These are phyloP conservation scores for Prolemur simus DNA, from an alignment of 2,113 vertebrate genomes.

Conservation along the genomic window DNA sequence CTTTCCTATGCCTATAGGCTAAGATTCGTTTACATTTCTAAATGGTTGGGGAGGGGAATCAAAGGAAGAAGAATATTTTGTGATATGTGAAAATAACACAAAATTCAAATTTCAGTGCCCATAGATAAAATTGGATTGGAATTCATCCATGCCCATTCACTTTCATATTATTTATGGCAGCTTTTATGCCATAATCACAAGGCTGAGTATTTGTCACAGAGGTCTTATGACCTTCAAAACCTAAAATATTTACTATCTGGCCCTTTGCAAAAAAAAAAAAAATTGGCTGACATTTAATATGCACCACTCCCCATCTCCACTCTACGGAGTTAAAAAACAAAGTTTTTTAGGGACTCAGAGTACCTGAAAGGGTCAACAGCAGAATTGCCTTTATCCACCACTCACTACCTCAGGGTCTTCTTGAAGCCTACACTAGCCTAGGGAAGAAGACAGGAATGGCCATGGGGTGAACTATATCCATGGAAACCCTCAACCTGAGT, in stretches of 20 bases:
- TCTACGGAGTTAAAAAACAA: neutral
- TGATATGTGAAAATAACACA: neutral
- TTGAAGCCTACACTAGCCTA: neutral
- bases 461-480: accelerated
- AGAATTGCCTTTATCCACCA: neutral
- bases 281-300: neutral
- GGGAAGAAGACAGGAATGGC: neutral
- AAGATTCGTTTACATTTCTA: neutral
- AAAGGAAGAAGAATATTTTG: neutral
- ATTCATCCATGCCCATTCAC: neutral
- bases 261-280: neutral
- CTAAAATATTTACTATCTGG: neutral
- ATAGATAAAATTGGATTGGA: neutral
- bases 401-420: no score
- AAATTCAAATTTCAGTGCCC: neutral
- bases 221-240: neutral
- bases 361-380: neutral
- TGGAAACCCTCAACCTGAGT: neutral
- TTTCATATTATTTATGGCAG: accelerated
- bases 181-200: neutral
- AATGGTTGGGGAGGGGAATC: neutral
- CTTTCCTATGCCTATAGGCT: neutral
- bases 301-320: neutral
- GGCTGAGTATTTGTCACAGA: neutral
- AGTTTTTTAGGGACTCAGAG: neutral